These are phyloP conservation scores for Bombus consobrinus DNA, from an alignment of 1,140 invertebrate genomes.

Conservation along the genomic window DNA sequence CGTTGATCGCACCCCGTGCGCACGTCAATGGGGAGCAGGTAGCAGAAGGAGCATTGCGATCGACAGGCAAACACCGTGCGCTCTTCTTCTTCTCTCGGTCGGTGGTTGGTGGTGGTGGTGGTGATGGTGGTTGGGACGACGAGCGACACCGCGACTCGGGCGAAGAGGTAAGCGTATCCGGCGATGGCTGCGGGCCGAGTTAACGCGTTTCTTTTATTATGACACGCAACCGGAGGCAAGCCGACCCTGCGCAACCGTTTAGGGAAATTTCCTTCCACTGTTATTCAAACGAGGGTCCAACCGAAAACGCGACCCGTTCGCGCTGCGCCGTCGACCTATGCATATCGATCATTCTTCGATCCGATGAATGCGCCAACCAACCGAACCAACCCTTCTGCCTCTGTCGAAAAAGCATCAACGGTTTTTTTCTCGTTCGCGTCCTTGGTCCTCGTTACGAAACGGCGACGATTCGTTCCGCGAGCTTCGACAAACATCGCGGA, in stretches of 20 bases:
- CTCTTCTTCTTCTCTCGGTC: not conserved
- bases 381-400: conserved; percentile 64
- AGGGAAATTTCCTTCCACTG: conserved; percentile 80
- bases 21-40: not conserved
- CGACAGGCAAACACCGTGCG: conserved; percentile 50
- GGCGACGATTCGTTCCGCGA: too few relatives aligned
- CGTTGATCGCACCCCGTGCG: conserved; percentile 3
- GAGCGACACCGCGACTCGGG: conserved; percentile 9
- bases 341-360: conserved; percentile 79
- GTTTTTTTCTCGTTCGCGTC: conserved; percentile 61
- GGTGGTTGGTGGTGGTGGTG: not conserved
- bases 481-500: not conserved
- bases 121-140: not conserved
- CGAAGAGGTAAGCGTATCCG: too few relatives aligned
- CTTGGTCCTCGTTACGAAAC: not conserved
- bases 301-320: conserved; percentile 67
- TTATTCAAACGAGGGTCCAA: conserved; percentile 82
- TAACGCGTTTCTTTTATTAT: conserved; percentile 81
- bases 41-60: conserved; percentile 37
- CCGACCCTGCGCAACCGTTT: conserved; percentile 77
- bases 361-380: conserved; percentile 67
- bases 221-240: conserved; percentile 73
- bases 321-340: conserved; percentile 64
- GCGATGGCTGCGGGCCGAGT: conserved; percentile 66
- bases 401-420: conserved; percentile 67